Evolutionary conservation across 2,113 vertebrate genomes (phyloP), one percentile per base, ranked within the genome.

Genomic region (Holacanthus passer): DNA sequence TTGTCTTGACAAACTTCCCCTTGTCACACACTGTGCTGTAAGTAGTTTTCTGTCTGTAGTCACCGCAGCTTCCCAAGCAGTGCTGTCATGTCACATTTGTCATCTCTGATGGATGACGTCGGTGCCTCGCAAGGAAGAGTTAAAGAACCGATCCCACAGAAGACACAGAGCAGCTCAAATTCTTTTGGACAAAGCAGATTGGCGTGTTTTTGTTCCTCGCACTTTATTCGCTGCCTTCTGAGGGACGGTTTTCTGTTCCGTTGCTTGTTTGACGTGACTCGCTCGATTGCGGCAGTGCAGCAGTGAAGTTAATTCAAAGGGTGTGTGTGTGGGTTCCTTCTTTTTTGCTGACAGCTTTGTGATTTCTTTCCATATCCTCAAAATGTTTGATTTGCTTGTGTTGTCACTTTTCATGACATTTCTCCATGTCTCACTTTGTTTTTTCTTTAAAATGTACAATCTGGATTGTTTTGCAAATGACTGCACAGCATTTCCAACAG

Each of bases 1-100:
- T n/a, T 41, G 72, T 35, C 53, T 81, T 20, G 45, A 63, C 17
- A 81, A 79, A 84, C 63, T 48, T 72, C 60, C 70, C 79, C 72
- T 59, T 73, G 69, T 84, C 82, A 64, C 85, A 65, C 52, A 20
- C 74, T 58, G 63, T 48, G 71, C 74, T 75, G 65, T 71, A 60
- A 83, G 82, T 73, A 79, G 65, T 56, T 78, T 55, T 81, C 78
- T 70, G 31, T 78, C 72, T 87, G 79, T 58, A 67, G 67, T 74
- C 76, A 37, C 62, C 17, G 43, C 82, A 27, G 88, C 82, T 64
- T 90, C 85, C 78, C 77, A 35, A 81, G 90, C 78, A 52, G 77
- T 82, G 73, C 89, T 92, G 92, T 94, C 91, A 87, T 67, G 76
- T 91, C 87, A 88, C 80, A 79, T 95, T 93, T 90, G 90, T 92